Conservation (phyloP, 2,113 vertebrate genomes). For the Sterrhoptilus dennistouni region DNA sequence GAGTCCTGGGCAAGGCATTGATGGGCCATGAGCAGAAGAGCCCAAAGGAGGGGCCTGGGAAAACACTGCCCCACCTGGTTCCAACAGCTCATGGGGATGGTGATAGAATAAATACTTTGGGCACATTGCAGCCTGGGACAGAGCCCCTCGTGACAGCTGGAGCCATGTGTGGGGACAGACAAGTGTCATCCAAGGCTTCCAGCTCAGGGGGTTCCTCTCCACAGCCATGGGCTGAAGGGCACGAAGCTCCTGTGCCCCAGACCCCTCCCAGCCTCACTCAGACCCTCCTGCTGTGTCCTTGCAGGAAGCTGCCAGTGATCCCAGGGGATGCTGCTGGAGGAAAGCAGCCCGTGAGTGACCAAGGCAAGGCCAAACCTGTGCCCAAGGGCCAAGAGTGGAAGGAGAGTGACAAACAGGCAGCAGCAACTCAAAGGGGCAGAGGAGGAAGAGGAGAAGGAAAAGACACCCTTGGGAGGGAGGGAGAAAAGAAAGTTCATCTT, state of each 20-base stretch:
- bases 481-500: no score
- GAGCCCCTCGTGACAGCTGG: background rate
- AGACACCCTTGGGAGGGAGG: no score
- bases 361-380: background rate
- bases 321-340: background rate
- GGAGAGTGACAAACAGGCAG: background rate
- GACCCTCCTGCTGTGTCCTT: background rate
- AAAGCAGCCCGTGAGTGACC: background rate
- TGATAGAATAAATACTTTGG: no score
- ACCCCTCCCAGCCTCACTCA: background rate
- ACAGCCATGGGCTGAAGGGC: background rate
- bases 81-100: no score
- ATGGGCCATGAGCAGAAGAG: no score
- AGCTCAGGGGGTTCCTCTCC: background rate
- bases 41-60: no score
- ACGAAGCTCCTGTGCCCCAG: background rate
- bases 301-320: background rate
- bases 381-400: accelerated
- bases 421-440: background rate
- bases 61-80: no score
- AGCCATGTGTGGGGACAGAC: background rate
- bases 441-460: background rate
- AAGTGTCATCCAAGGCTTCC: background rate
- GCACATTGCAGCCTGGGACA: no score
- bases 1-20: no score